Evolutionary conservation across 1,140 invertebrate species (phyloP), one percentile per base, ranked within the genome.

Genomic region (Rhynchophorus ferrugineus): DNA sequence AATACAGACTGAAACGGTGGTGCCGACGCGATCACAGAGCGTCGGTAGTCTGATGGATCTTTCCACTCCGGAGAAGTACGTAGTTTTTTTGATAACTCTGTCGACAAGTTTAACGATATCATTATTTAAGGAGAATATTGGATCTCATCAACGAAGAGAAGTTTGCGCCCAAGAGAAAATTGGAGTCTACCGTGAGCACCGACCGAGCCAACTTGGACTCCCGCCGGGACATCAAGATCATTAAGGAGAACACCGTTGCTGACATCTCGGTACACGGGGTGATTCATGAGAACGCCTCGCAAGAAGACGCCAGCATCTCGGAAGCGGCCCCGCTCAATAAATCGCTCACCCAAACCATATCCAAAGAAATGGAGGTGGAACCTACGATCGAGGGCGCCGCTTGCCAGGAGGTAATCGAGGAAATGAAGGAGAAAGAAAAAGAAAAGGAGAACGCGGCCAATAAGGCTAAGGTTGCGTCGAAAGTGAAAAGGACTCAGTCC

Each of bases 171-270:
- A 86, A 86, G 64, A 73, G 83, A 36, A 85, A 85, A 67, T 65
- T 85, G 14, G 82, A 86, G 64, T 75, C 77, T 6, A 82, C 82
- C 9, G 76, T 82, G 39, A 86, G 83, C 44, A 81, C 76, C 50
- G 81, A 83, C 46, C 72, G 73, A 57, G 68, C 70, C 1, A 69
- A 65, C 47, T 37, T 60, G 20, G 70, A 70, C 5, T 74, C 73
- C 29, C 78, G 79, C 60, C 82, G 81, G 66, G 80, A 83, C 49
- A n/a, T n/a, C n/a, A 69, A 69, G 53, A 68, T 69, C 16, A 58
- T 68, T 21, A 69, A 68, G 53, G 65, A 68, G 39, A 67, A 62
- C 36, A 69, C 66, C 11, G 54, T 69, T 3, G 67, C 67, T 11
- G 67, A 69, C 60, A 66, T 69, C 17, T 62, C 65, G 1, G 55